A percentile compares a stretch with the other conserved stretches of the same genome.
phyloP scores from a whole-genome alignment of 2,888 invertebrate species.

The Metopia argyrocephala region DNA sequence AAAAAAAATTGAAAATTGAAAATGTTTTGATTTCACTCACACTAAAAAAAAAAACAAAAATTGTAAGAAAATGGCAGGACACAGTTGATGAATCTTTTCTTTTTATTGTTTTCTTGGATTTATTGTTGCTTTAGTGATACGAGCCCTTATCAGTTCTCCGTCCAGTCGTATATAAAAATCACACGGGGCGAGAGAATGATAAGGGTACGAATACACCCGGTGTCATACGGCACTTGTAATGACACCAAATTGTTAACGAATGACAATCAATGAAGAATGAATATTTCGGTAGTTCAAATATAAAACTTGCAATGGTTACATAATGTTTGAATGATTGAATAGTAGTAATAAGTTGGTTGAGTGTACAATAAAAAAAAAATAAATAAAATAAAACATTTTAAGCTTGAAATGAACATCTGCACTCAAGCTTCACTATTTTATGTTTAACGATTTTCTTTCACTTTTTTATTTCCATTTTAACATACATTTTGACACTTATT shows the following conservation, averaged over 20 bases:
- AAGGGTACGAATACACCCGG: constrained; percentile 86
- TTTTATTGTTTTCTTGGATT: constrained; percentile 34
- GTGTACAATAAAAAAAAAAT: background rate
- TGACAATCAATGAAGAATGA: constrained; percentile 2
- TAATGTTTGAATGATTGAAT: background rate
- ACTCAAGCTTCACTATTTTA: background rate
- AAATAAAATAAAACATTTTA: constrained; percentile 31
- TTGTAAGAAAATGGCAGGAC: background rate
- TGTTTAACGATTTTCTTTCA: background rate
- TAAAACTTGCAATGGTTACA: no score
- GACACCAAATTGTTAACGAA: constrained; percentile 43
- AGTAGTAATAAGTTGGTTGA: no score
- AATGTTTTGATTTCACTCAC: background rate
- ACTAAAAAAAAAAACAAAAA: background rate
- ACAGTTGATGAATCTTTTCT: background rate
- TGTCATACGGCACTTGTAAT: constrained; percentile 64
- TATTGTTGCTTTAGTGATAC: constrained; percentile 80
- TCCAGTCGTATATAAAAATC: constrained; percentile 88
- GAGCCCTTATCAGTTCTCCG: constrained; percentile 99
- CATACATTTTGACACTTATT: constrained; percentile 42
- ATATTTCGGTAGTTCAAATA: background rate
- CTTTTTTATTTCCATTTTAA: constrained; percentile 23
- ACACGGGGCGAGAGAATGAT: constrained; percentile 97
- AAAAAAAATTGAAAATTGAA: no score
- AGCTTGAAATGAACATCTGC: constrained; percentile 19